Percentiles rank a stretch among this genome's conserved stretches.
These are phyloP conservation scores for Aplysina aerophoba DNA, from an alignment of 37 sponge, comb jelly and placozoan genomes.

Conservation along the genomic window DNA sequence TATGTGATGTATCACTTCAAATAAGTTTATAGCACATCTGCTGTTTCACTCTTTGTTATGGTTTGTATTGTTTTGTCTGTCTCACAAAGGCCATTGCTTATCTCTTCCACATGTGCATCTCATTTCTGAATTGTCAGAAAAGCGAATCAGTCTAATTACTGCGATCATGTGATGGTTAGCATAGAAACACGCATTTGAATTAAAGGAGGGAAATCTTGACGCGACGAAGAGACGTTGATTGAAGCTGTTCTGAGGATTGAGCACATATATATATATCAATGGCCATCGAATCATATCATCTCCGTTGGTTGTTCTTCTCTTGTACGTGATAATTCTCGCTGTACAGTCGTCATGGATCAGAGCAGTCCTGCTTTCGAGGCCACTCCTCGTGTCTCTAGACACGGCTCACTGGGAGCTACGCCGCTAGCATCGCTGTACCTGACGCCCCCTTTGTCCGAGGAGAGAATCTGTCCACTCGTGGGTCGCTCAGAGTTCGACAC, in stretches of 20 bases:
- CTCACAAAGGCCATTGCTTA: background rate
- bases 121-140: background rate
- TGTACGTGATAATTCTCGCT: no score
- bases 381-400: conserved; percentile 13
- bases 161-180: no score
- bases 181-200: no score
- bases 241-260: no score
- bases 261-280: no score
- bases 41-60: background rate
- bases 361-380: background rate
- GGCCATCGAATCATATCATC: no score
- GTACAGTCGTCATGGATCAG: no score
- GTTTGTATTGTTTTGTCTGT: background rate
- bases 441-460: conserved; percentile 23
- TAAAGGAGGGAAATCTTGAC: background rate
- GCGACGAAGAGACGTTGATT: no score
- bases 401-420: background rate
- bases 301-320: no score
- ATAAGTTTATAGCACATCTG: no score
- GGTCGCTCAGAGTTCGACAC: background rate
- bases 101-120: background rate
- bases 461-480: background rate
- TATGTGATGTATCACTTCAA: no score
- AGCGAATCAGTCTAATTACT: no score
- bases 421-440: background rate